phyloP scores from a whole-genome alignment of 2,888 invertebrate species.

The Noctua fimbriata region DNA sequence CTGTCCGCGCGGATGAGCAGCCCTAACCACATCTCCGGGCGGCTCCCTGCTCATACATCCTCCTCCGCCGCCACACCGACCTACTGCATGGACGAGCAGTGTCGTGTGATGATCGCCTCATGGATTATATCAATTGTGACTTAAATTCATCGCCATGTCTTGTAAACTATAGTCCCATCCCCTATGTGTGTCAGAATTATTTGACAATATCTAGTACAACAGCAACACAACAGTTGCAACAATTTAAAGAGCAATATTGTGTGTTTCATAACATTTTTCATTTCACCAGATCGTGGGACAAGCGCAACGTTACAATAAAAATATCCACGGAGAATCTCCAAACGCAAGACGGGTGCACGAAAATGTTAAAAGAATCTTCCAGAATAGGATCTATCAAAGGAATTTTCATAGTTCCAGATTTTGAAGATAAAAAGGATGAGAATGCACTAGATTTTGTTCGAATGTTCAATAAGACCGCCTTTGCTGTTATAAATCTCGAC shows the following conservation, averaged over 20 bases:
- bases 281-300: slow-evolving; percentile 73
- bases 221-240: neutral
- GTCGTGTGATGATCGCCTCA: no score
- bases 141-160: no score
- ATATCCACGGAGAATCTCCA: slow-evolving; percentile 73
- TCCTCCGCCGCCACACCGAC: no score
- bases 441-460: slow-evolving; percentile 64
- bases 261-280: slow-evolving; percentile 29
- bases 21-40: no score
- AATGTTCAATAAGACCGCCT: slow-evolving; percentile 71
- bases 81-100: no score
- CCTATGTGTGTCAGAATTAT: neutral
- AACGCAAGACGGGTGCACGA: slow-evolving; percentile 70
- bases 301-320: slow-evolving; percentile 71
- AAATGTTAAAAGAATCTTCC: slow-evolving; percentile 71
- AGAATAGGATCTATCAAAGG: slow-evolving; percentile 76
- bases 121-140: no score
- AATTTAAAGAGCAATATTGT: slow-evolving; percentile 14
- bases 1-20: no score
- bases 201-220: neutral
- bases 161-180: no score
- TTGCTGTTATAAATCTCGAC: slow-evolving; percentile 75
- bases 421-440: slow-evolving; percentile 52
- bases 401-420: slow-evolving; percentile 73
- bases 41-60: no score